phyloP scores from a whole-genome alignment of 2,113 vertebrate species.

The Eretmodus cyanostictus region DNA sequence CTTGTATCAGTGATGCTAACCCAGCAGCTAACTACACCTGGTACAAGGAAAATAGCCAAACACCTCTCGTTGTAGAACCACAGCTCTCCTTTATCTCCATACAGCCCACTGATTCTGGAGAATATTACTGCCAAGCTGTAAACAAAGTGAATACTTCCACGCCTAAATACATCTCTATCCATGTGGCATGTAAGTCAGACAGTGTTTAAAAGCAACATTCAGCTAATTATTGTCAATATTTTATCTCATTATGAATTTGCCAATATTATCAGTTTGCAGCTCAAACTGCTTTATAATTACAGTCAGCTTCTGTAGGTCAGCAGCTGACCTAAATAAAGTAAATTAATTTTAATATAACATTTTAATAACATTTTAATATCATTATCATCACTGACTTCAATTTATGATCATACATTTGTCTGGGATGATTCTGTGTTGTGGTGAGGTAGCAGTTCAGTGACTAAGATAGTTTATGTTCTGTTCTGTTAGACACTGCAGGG shows the following conservation, averaged over 20 bases:
- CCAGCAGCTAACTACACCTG: neutral
- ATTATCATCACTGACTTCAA: neutral
- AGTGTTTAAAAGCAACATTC: neutral
- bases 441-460: fast-evolving
- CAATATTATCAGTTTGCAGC: neutral
- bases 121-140: neutral
- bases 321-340: neutral
- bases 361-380: neutral
- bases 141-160: neutral
- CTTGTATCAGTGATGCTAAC: neutral
- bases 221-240: neutral
- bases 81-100: neutral
- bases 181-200: neutral
- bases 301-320: neutral
- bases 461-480: neutral
- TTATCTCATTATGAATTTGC: neutral
- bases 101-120: neutral
- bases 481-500: neutral
- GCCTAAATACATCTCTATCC: neutral
- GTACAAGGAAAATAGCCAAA: neutral
- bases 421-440: neutral
- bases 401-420: neutral
- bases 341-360: neutral
- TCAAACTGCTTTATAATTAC: neutral
- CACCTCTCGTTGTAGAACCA: neutral